These are phyloP conservation scores for Polydrusus cervinus DNA, from an alignment of 2,888 invertebrate species.

Conservation along the genomic window DNA sequence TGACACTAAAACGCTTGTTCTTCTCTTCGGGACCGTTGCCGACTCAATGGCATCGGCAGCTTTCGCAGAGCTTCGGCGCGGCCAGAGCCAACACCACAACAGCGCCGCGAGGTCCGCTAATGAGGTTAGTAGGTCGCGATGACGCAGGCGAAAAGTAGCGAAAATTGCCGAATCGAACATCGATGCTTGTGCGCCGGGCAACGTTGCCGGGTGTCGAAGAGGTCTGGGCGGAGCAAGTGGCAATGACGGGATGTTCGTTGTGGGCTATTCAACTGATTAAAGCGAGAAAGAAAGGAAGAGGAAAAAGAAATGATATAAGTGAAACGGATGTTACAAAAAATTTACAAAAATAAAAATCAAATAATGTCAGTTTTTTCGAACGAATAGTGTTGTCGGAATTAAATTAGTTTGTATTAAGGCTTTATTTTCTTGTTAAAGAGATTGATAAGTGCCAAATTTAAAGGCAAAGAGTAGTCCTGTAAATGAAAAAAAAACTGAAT, in stretches of 20 bases:
- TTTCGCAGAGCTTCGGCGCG: slow-evolving; percentile 45
- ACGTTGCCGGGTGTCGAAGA: slow-evolving; percentile 36
- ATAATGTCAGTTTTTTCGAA: not conserved
- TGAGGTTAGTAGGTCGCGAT: slow-evolving; percentile 81
- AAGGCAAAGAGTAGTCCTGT: too few species aligned
- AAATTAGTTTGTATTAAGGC: not conserved
- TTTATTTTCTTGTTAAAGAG: too few species aligned
- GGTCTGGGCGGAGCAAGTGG: slow-evolving; percentile 32
- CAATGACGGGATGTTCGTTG: slow-evolving; percentile 14
- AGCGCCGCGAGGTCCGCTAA: slow-evolving; percentile 72
- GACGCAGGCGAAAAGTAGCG: slow-evolving; percentile 71
- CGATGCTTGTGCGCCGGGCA: slow-evolving; percentile 40
- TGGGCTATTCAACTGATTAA: slow-evolving; percentile 21
- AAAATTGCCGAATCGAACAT: slow-evolving; percentile 41
- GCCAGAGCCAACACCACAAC: slow-evolving; percentile 47
- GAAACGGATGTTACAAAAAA: slow-evolving; percentile 32
- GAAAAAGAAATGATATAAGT: slow-evolving; percentile 36
- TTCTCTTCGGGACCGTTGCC: slow-evolving; percentile 62
- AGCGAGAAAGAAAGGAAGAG: slow-evolving; percentile 36
- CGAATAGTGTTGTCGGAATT: not conserved
- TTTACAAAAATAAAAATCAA: slow-evolving; percentile 1
- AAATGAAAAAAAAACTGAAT: too few species aligned
- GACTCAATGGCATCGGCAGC: slow-evolving; percentile 68
- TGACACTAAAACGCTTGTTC: slow-evolving; percentile 50
- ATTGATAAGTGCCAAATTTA: too few species aligned